phyloP scores from a whole-genome alignment of 2,113 vertebrate genomes.

The Thunnus thynnus region DNA sequence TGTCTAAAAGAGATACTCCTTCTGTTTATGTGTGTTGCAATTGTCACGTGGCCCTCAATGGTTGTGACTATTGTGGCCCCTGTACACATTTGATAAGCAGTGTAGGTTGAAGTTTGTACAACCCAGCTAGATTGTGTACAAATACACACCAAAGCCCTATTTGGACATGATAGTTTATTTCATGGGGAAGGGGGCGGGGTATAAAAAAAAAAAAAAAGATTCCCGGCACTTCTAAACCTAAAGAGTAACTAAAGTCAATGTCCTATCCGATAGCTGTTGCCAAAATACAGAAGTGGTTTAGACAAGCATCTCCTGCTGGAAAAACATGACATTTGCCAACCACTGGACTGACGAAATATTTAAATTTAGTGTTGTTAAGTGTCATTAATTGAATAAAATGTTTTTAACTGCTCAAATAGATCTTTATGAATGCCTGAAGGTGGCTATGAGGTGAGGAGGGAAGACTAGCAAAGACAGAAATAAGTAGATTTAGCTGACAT shows the following conservation, averaged over 20 bases:
- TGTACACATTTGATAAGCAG: background rate
- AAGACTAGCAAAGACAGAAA: too few species aligned
- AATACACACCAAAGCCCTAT: too few species aligned
- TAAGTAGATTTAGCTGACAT: too few species aligned
- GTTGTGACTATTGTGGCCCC: background rate
- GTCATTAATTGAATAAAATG: background rate
- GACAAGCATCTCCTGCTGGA: background rate
- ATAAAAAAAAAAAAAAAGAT: too few species aligned
- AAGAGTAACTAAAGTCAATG: background rate
- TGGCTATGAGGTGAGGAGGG: too few species aligned
- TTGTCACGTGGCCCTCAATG: background rate
- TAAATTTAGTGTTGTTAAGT: background rate
- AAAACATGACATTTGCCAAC: background rate
- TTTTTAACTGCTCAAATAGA: too few species aligned
- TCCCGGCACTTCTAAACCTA: too few species aligned
- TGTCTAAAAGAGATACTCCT: background rate
- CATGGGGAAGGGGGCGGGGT: too few species aligned
- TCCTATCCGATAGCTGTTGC: background rate
- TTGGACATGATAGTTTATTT: background rate
- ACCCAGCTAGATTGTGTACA: background rate
- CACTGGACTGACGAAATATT: background rate
- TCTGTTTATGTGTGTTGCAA: background rate
- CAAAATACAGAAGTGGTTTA: background rate
- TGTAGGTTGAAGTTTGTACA: background rate
- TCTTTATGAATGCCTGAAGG: too few species aligned